Base-by-base conservation (phyloP, 1,140 invertebrate species). In the Hestina assimilis region DNA sequence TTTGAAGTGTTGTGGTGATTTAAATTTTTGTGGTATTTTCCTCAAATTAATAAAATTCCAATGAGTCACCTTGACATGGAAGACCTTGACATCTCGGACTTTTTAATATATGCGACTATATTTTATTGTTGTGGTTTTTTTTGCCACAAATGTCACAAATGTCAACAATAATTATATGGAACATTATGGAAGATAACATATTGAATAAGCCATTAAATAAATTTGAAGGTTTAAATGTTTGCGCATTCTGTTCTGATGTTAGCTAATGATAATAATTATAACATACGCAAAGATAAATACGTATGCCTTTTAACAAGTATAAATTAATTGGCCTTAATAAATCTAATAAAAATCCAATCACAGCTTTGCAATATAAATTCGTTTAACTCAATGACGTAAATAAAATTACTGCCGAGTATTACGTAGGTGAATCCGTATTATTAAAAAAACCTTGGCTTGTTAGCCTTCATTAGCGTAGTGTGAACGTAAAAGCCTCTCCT, bases 51-150 rank as follows among this genome's bases (percentile, higher is more conserved):
- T 53, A 65, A 58, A 57, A 52, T 50, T 48, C 45, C 62, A 63
- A 57, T 81, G 78, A 81, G 51, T 81, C 78, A 81, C 57, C 54
- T n/a, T n/a, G n/a, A n/a, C n/a, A n/a, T n/a, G n/a, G 47, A 26
- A 64, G 75, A 73, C 78, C 75, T 79, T 79, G n/a, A n/a, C 78
- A 81, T 75, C 78, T 76, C 52, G 45, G 60, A 46, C 63, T 48
- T 52, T 50, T 56, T 63, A 57, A 68, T 64, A 74, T 79, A 72
- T 75, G 74, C 74, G 63, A 79, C 72, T 55, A 66, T 51, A 66
- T 62, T 54, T 67, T 71, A 28, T 1, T 28, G 1, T 9, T 28
- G n/a, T 28, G 6, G 1, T 2, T 7, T n/a, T 28, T 9, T 28
- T 9, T 28, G n/a, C n/a, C n/a, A 28, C 6, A 8, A 5, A n/a